Evolutionary conservation across 2,888 invertebrate genomes (phyloP).

Genomic region (Ommatoiulus sabulosus): DNA sequence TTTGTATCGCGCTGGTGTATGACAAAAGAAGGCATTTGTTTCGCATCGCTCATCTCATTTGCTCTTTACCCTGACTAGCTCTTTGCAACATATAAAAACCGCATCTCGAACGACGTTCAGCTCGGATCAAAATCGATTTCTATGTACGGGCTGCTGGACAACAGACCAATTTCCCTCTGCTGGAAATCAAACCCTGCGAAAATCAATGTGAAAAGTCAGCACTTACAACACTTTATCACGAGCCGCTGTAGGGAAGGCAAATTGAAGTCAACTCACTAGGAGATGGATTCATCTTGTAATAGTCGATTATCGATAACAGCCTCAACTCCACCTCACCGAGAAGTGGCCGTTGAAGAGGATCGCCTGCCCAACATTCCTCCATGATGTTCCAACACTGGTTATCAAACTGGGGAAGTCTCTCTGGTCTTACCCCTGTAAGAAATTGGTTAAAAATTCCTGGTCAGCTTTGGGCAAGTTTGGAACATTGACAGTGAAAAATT

Average conservation of each 20-base stretch:
- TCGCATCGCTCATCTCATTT: not conserved
- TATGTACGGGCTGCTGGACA: slow-evolving; percentile 54
- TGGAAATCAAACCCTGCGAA: slow-evolving; percentile 50
- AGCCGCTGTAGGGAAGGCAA: not conserved
- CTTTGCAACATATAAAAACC: not conserved
- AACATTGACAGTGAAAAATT: no score
- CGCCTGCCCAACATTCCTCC: slow-evolving; percentile 85
- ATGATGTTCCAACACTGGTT: slow-evolving; percentile 86
- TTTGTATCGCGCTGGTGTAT: not conserved
- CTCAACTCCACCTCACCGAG: slow-evolving; percentile 81
- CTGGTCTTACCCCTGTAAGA: slow-evolving; percentile 80
- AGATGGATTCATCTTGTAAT: slow-evolving; percentile 59
- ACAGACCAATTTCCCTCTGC: slow-evolving; percentile 51
- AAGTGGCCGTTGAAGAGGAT: slow-evolving; percentile 79
- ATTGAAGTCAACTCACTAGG: slow-evolving; percentile 28
- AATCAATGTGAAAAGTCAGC: slow-evolving; percentile 31
- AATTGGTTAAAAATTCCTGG: not conserved
- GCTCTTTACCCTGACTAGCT: slow-evolving; percentile 48
- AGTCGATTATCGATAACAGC: slow-evolving; percentile 72
- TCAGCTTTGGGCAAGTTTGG: not conserved
- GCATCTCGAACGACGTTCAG: not conserved
- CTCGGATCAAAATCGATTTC: slow-evolving; percentile 54
- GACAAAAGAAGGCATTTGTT: not conserved
- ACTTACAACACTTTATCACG: not conserved
- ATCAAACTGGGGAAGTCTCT: slow-evolving; percentile 79